Conservation (phyloP, 2,888 invertebrate species). For the Muscina levida region DNA sequence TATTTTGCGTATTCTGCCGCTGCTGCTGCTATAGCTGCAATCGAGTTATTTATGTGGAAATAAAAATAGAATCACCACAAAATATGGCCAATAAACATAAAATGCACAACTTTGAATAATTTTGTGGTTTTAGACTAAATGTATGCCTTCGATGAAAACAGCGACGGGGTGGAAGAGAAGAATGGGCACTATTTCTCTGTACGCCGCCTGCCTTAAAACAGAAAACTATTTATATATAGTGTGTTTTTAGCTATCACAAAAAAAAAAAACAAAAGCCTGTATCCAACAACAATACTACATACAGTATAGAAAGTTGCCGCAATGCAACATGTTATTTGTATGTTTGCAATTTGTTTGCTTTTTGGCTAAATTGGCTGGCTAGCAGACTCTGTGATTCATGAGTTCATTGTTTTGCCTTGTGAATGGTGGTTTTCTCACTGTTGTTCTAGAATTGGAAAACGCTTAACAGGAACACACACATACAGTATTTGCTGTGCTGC, state of each 20-base stretch:
- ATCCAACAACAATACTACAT: not conserved
- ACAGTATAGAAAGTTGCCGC: slow-evolving; percentile 4
- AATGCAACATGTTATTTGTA: slow-evolving; percentile 20
- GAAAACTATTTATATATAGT: too few relatives aligned
- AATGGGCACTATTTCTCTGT: too few relatives aligned
- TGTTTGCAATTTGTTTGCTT: not conserved
- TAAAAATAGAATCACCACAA: slow-evolving; percentile 10
- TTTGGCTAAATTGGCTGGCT: not conserved
- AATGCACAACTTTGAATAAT: slow-evolving; percentile 19
- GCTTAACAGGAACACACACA: too few relatives aligned
- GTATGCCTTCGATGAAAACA: too few relatives aligned
- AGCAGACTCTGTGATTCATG: slow-evolving; percentile 10
- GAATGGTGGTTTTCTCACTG: not conserved
- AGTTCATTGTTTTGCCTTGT: slow-evolving; percentile 6
- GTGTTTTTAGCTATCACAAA: too few relatives aligned
- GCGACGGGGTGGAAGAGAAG: too few relatives aligned
- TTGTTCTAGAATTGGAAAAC: not conserved
- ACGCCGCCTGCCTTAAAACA: too few relatives aligned
- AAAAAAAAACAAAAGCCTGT: not conserved
- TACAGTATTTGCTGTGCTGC: not conserved
- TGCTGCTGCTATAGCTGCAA: not conserved
- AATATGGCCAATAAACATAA: slow-evolving; percentile 31
- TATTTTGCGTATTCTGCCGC: not conserved
- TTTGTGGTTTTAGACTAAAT: not conserved
- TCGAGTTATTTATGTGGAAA: slow-evolving; percentile 29